Base-by-base conservation (phyloP, 2,797 vertebrate species). In the Anableps anableps region DNA sequence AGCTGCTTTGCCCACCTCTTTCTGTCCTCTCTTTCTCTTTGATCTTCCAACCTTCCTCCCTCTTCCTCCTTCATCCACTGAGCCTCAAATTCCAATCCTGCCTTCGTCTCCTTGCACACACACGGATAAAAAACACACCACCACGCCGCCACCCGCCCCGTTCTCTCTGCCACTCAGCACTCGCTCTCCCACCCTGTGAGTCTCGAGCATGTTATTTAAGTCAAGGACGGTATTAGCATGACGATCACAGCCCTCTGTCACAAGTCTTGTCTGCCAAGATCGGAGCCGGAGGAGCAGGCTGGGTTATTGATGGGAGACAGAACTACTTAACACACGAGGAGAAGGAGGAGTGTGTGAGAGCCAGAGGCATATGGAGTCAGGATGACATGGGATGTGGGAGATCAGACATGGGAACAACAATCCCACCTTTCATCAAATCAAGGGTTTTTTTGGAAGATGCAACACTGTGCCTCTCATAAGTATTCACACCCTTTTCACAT, bases 201-300 rank as follows among this genome's bases (percentile, higher is more conserved):
- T 83, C 83, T 88, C 38, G 23, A 53, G 83, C 83, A 83, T 90
- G 82, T 88, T 91, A 82, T 91, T 94, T 91, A 89, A 93, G 88
- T 90, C 92, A 92, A 94, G 93, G 93, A 86, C 82, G 19, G 80
- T 88, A 95, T 93, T 94, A 93, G 91, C 91, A 94, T 94, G 93
- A 87, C 50, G 90, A 94, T 93, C 93, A 91, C 91, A 93, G 88
- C 85, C 78, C 72, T 85, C 88, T 66, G 91, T 89, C 86, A 55
- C 83, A 64, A 83, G 85, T 80, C 82, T 73, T 78, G 88, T 88
- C 90, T 76, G 84, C 85, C 83, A 83, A 89, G 87, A 87, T 78
- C 79, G 77, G 76, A 83, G 82, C 79, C 72, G 80, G 53, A 80
- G 84, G 76, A 85, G 83, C 62, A 2, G 71, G 72, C 70, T 86